phyloP scores from a whole-genome alignment of 2,888 invertebrate genomes.

The Acleris literana region DNA sequence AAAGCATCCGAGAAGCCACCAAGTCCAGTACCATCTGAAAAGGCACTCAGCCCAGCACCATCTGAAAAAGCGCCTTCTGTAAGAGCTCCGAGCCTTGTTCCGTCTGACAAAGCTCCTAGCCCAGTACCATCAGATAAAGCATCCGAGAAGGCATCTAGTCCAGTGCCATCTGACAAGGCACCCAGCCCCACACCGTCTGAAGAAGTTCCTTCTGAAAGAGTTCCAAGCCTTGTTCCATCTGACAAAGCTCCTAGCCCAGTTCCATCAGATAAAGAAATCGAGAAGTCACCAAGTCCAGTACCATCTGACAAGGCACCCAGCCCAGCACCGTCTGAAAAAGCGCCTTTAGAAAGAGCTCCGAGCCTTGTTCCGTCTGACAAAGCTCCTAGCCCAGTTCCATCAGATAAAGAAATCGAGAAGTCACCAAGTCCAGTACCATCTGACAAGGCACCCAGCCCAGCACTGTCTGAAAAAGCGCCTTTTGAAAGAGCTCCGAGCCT shows the following conservation, averaged over 20 bases:
- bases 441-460: constrained; percentile 25
- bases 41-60: too few species aligned
- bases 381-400: constrained; percentile 27
- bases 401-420: constrained; percentile 29
- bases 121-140: too few species aligned
- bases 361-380: constrained; percentile 11
- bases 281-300: constrained; percentile 20
- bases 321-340: constrained; percentile 27
- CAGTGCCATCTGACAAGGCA: constrained; percentile 26
- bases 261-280: not conserved
- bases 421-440: not conserved
- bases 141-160: constrained; percentile 3
- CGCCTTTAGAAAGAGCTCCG: not conserved
- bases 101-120: not conserved
- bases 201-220: constrained; percentile 22
- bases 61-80: not conserved
- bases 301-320: constrained; percentile 23
- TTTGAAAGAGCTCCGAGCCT: constrained; percentile 3
- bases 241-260: constrained; percentile 25
- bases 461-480: constrained; percentile 22
- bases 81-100: constrained; percentile 3
- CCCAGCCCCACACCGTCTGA: constrained; percentile 17
- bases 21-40: too few species aligned
- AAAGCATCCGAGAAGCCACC: not conserved
- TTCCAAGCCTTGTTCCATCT: constrained; percentile 28